Base-by-base conservation (phyloP, 2,888 invertebrate genomes). In the Bellardia pandia region DNA sequence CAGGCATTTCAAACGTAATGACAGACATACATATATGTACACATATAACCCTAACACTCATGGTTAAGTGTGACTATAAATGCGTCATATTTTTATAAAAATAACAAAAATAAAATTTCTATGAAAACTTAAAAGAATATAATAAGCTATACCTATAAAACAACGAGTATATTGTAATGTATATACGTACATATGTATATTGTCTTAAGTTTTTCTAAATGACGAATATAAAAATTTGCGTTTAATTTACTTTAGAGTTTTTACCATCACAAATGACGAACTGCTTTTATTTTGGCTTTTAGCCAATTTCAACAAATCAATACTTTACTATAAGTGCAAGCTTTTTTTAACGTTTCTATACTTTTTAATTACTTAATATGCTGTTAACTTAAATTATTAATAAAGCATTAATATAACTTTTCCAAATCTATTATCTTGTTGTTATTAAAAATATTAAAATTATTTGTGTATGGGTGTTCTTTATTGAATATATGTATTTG, bases 271-370 rank as follows among this genome's bases (percentile, higher is more conserved):
- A 51, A 75, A 13, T 45, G 45, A 37, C 33, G 11, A 14, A 42
- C 13, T 37, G 23, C 23, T 56, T 14, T 66, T 33, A 58, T 58
- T 69, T 69, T 69, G 78, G 69, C 30, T 33, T 33, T 16, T 11
- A 30, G 78, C 68, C 68, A 78, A 78, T 40, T 23, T 16, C 13
- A 13, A 51, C 23, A 78, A 78, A 78, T 78, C 78, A 78, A 78
- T 78, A 78, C n/a, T 68, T 6, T 68, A 9, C 16, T n/a, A 40
- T 56, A 53, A 13, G 13, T 45, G 23, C 45, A 7, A 48, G 9
- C 16, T 45, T 7, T 23, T 23, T 23, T 11, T 56, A 23, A 11
- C 1, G 16, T 2, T 16, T 5, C 1, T 23, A 23, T 23, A 23
- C 23, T 7, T 23, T 56, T 56, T 56, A 56, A 16, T 56, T 23